phyloP scores from a whole-genome alignment of 2,797 vertebrate species.

The Echeneis naucrates region DNA sequence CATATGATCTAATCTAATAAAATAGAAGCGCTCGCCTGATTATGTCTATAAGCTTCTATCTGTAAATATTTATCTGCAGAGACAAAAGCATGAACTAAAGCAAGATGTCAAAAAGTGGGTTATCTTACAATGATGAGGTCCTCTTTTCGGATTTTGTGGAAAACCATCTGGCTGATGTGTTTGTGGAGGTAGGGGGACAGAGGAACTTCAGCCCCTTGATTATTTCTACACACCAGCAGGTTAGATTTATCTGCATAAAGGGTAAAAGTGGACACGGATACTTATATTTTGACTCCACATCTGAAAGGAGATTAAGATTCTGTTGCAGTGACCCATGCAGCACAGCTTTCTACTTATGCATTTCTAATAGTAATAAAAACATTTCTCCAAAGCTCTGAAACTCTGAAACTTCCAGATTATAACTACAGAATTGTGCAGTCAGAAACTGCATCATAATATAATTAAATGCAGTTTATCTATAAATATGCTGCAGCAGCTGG shows the following conservation, averaged over 20 bases:
- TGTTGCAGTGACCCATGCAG: not conserved
- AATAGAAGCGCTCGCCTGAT: not conserved
- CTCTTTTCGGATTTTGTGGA: conserved; percentile 97
- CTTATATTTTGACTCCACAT: not conserved
- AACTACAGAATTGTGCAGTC: not conserved
- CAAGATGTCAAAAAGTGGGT: not conserved
- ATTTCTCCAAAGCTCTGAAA: not conserved
- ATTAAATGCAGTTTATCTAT: not conserved
- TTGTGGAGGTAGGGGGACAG: conserved; percentile 88
- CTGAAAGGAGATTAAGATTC: not conserved
- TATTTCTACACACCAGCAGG: conserved; percentile 92
- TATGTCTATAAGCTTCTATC: not conserved
- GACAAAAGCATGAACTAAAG: not conserved
- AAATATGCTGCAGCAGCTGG: not conserved
- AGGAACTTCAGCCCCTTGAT: conserved; percentile 85
- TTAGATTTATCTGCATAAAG: conserved; percentile 92
- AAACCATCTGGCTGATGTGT: conserved; percentile 97
- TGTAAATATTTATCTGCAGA: not conserved
- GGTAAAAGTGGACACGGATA: conserved; percentile 4
- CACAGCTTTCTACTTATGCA: not conserved
- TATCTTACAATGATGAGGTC: conserved; percentile 92
- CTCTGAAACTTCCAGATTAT: not conserved
- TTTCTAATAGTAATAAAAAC: not conserved
- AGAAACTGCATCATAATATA: not conserved
- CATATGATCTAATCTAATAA: not conserved